Evolutionary conservation across 23 tunicate species (phyloP).

Genomic region (Diplosoma virens): DNA sequence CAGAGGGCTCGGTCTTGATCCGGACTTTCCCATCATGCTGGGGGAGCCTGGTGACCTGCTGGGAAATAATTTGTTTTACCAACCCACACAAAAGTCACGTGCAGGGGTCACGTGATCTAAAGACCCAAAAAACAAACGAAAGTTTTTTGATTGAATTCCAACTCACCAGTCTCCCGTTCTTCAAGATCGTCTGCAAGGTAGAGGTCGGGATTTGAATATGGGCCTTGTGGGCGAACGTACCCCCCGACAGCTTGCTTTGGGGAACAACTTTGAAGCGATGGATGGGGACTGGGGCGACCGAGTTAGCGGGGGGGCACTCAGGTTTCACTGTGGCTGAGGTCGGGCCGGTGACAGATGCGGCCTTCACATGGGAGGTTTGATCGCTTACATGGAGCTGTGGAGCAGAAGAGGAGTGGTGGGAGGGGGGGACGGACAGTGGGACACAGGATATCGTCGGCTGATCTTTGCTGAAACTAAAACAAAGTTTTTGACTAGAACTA

Average conservation of each 20-base stretch:
- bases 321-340: neutral
- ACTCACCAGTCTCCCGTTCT: conserved; percentile 89
- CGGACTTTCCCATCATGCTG: conserved; percentile 77
- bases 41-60: conserved; percentile 63
- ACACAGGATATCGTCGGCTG: conserved; percentile 17
- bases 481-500: neutral
- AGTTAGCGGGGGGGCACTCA: neutral
- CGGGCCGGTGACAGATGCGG: neutral
- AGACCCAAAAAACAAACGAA: too few relatives aligned
- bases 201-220: conserved; percentile 90
- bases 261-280: conserved; percentile 48
- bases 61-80: too few relatives aligned
- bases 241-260: conserved; percentile 37
- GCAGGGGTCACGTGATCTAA: too few relatives aligned
- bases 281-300: conserved; percentile 21
- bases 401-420: neutral
- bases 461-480: conserved; percentile 37
- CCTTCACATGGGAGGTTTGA: neutral
- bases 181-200: conserved; percentile 79
- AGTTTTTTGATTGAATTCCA: too few relatives aligned
- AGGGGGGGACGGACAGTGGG: neutral
- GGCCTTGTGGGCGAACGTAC: conserved; percentile 73
- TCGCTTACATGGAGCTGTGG: conserved; percentile 28
- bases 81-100: too few relatives aligned
- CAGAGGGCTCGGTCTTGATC: conserved; percentile 51